Percentiles rank a stretch among this genome's conserved stretches.
Evolutionary conservation across 2,888 invertebrate species (phyloP).

Genomic region (Cyrtodaria siliqua): DNA sequence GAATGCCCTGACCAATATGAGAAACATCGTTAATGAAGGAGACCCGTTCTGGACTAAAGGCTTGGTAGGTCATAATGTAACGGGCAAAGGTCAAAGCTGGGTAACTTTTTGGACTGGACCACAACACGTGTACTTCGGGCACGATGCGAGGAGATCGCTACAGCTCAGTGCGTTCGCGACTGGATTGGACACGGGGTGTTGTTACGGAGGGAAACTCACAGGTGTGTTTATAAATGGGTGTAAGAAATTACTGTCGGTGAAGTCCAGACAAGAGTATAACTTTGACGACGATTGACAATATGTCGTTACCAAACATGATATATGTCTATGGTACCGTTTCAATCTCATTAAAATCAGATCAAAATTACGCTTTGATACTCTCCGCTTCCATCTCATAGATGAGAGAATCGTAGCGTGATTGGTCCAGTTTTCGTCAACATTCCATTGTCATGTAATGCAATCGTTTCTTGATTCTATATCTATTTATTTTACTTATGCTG

Average conservation of each 20-base stretch:
- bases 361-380: no score
- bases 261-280: slow-evolving; percentile 28
- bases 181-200: slow-evolving; percentile 86
- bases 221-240: slow-evolving; percentile 70
- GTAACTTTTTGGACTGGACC: slow-evolving; percentile 84
- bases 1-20: slow-evolving; percentile 81
- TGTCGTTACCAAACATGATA: no score
- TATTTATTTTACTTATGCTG: no score
- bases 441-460: no score
- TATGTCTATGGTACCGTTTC: no score
- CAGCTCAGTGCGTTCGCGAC: slow-evolving; percentile 81
- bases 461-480: no score
- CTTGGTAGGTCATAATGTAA: slow-evolving; percentile 62
- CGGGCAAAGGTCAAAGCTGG: slow-evolving; percentile 81
- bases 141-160: slow-evolving; percentile 83
- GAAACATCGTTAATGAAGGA: slow-evolving; percentile 77
- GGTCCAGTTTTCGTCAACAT: no score
- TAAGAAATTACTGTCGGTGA: slow-evolving; percentile 20
- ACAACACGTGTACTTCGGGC: slow-evolving; percentile 85
- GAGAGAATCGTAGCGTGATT: no score
- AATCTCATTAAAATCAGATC: no score
- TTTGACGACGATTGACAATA: no score
- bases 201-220: slow-evolving; percentile 83
- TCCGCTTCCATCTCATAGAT: no score
- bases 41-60: slow-evolving; percentile 60